phyloP scores from a whole-genome alignment of 2,797 vertebrate genomes.

The Margarornis squamiger region DNA sequence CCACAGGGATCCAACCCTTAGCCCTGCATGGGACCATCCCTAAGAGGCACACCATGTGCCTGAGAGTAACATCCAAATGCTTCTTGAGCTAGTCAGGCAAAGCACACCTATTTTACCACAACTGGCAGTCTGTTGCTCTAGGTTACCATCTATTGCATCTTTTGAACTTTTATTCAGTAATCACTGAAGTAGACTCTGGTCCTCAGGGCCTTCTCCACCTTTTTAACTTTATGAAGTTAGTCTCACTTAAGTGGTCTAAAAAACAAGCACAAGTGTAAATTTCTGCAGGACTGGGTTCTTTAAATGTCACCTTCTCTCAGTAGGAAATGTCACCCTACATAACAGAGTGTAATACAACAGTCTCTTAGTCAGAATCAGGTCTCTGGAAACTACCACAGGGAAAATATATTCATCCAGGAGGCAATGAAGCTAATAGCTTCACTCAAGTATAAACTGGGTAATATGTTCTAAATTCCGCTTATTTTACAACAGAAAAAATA shows the following conservation, averaged over 20 bases:
- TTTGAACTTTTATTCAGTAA: constrained; percentile 7
- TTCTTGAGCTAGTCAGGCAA: neutral
- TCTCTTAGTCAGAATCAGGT: constrained; percentile 25
- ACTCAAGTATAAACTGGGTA: neutral
- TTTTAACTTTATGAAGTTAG: constrained; percentile 1
- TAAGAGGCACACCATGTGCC: neutral
- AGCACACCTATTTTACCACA: neutral
- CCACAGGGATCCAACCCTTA: neutral
- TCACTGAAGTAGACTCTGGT: neutral
- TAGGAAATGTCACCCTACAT: constrained; percentile 23
- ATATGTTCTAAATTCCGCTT: neutral
- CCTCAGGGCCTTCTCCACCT: neutral
- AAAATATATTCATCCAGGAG: constrained; percentile 15
- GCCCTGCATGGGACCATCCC: neutral
- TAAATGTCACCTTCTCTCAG: constrained; percentile 9
- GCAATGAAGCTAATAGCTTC: constrained; percentile 9
- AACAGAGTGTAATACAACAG: neutral
- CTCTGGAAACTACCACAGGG: constrained; percentile 25
- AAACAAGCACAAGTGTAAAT: constrained; percentile 9
- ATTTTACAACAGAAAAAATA: neutral
- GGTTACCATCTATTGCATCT: neutral
- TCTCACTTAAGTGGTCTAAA: neutral
- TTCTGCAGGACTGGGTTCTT: constrained; percentile 3
- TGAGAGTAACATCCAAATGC: neutral
- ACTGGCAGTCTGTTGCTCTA: neutral